Conservation (phyloP, 2,888 invertebrate species). For the Orthonychiurus folsomi region DNA sequence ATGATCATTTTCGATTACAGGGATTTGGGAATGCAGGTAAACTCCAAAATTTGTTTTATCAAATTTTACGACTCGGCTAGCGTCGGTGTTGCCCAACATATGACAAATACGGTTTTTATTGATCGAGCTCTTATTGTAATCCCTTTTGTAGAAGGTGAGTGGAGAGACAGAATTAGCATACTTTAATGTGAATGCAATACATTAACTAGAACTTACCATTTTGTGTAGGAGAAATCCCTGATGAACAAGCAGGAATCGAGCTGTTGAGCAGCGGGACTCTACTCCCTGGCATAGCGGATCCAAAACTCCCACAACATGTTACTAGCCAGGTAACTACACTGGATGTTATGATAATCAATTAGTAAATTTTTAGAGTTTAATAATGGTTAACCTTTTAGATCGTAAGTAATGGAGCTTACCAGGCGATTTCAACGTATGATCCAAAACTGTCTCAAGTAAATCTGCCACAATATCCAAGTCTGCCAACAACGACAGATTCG, state of each 20-base stretch:
- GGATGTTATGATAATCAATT: background rate
- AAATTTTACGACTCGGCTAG: conserved; percentile 81
- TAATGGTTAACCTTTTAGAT: conserved; percentile 45
- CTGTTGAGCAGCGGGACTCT: conserved; percentile 82
- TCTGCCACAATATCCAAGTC: conserved; percentile 79
- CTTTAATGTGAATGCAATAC: background rate
- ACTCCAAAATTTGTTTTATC: conserved; percentile 90
- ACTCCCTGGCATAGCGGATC: conserved; percentile 77
- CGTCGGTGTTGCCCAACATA: conserved; percentile 91
- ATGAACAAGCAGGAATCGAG: conserved; percentile 87
- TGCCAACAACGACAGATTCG: conserved; percentile 78
- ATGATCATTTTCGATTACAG: conserved; percentile 46
- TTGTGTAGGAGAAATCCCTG: conserved; percentile 75
- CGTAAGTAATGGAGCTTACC: conserved; percentile 71
- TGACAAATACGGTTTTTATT: conserved; percentile 98
- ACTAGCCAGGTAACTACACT: conserved; percentile 56
- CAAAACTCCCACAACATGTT: conserved; percentile 81
- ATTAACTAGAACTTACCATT: conserved; percentile 15
- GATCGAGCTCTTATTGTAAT: conserved; percentile 93
- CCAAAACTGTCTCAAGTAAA: conserved; percentile 72
- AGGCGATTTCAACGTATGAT: conserved; percentile 80
- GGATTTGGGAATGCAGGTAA: conserved; percentile 80
- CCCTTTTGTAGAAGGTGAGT: conserved; percentile 61
- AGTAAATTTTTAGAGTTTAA: background rate
- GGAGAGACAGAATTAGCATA: too few relatives aligned